Base-by-base conservation (phyloP, 2,888 invertebrate genomes). In the Smittia sp. region DNA sequence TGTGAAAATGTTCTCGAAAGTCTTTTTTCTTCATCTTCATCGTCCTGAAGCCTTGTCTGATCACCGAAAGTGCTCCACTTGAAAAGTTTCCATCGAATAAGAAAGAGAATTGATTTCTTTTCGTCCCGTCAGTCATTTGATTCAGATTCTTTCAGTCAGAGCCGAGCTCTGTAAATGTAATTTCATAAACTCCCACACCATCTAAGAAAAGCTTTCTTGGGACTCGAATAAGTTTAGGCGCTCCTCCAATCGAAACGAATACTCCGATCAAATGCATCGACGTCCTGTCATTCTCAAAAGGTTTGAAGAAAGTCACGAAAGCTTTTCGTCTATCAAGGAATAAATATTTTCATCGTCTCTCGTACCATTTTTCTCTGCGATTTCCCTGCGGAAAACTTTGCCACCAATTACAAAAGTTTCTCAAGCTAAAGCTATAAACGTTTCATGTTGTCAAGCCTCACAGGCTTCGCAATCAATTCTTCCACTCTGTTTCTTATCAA, bases 111-210 rank as follows among this genome's bases (percentile, higher is more conserved):
- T 6, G n/a, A 11, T 46, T 46, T 46, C 11, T 46, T 46, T 46
- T 15, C 46, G 15, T 46, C n/a, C n/a, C 46, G 15, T 46, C 46
- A 46, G 46, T 46, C 46, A 11, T 46, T 46, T 46, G 46, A 46
- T 46, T 46, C 46, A 46, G 46, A 46, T 46, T 46, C 46, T 46
- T 46, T 46, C 46, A 46, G 46, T 46, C 15, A 32, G 32, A 32
- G 32, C 32, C n/a, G n/a, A n/a, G 32, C 32, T 32, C 32, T 32
- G 32, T 32, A 32, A 32, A 32, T 32, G 32, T 32, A 32, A 6
- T 32, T 32, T 32, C 3, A 32, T 32, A 6, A 32, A 32, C 32
- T 32, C n/a, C n/a, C 32, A 32, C 32, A 32, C 32, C 32, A 32
- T 32, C 32, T 32, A 3, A 32, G 32, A 32, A 32, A 32, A 32